These are phyloP conservation scores for Pipistrellus kuhlii DNA, from an alignment of 2,797 vertebrate species.

Conservation along the genomic window DNA sequence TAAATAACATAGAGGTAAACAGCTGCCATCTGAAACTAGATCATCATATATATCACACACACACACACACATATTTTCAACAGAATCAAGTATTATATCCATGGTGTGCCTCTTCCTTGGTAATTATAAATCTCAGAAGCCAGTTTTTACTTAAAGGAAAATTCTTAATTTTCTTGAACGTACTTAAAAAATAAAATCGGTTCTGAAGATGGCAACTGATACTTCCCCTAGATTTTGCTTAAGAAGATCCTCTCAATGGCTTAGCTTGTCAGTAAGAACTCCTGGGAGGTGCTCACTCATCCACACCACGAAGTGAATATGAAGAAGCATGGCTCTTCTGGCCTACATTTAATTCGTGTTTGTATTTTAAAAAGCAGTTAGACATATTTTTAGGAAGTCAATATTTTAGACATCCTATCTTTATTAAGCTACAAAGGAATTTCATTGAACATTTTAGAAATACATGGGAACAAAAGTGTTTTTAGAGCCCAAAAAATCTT, in stretches of 20 bases:
- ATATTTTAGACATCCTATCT: not conserved
- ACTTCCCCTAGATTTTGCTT: not conserved
- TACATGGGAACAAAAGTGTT: slow-evolving; percentile 23
- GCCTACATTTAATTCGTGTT: not conserved
- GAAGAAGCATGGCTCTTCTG: not conserved
- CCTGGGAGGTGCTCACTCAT: not conserved
- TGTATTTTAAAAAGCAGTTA: not conserved
- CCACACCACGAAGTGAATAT: not conserved
- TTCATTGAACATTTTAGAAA: slow-evolving; percentile 53
- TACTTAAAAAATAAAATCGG: not conserved
- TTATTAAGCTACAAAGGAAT: slow-evolving; percentile 56
- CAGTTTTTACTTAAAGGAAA: not conserved
- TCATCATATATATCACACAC: not conserved
- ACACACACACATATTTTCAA: not conserved
- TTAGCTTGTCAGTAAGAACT: not conserved
- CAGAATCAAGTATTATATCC: not conserved
- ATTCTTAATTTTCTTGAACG: slow-evolving; percentile 11
- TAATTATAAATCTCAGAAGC: not conserved
- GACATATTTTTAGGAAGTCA: not conserved
- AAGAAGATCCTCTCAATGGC: not conserved
- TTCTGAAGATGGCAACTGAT: not conserved
- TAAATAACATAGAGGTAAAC: not conserved
- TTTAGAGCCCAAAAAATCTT: slow-evolving; percentile 32
- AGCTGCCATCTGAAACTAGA: not conserved
- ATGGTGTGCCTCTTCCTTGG: not conserved